A percentile compares a stretch with the other conserved stretches of the same genome.
Evolutionary conservation across 2,113 vertebrate genomes (phyloP).

Genomic region (Lepus europaeus): DNA sequence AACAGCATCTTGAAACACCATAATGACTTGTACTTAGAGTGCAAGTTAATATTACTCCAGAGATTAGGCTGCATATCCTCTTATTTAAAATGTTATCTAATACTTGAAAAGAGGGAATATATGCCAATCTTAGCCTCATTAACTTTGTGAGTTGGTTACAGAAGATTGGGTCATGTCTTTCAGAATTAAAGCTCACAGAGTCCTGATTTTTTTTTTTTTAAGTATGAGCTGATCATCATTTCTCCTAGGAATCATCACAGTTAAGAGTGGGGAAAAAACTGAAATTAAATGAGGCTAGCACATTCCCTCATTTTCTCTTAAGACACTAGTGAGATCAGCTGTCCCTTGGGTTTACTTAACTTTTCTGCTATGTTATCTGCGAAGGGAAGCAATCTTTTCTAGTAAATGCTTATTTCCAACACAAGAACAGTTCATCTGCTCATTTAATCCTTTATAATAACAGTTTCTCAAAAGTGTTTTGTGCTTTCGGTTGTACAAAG

Average conservation of each 20-base stretch:
- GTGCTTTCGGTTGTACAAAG: slow-evolving; percentile 16
- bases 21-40: slow-evolving; percentile 71
- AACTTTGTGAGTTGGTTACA: slow-evolving; percentile 15
- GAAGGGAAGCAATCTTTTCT: slow-evolving; percentile 45
- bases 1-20: slow-evolving; percentile 56
- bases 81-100: slow-evolving; percentile 76
- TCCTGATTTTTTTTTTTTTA: neutral
- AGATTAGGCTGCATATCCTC: slow-evolving; percentile 61
- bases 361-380: slow-evolving; percentile 52
- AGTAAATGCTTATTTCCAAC: slow-evolving; percentile 48
- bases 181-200: slow-evolving; percentile 25
- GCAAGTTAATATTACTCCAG: slow-evolving; percentile 71
- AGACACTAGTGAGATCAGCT: slow-evolving; percentile 44
- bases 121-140: slow-evolving; percentile 72
- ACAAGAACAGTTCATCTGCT: slow-evolving; percentile 30
- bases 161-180: slow-evolving; percentile 66
- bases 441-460: slow-evolving; percentile 61
- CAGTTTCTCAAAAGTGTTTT: slow-evolving; percentile 12
- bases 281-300: slow-evolving; percentile 67
- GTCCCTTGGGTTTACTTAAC: slow-evolving; percentile 58
- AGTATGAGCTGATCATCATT: slow-evolving; percentile 61
- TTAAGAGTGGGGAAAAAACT: slow-evolving; percentile 21
- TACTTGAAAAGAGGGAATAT: slow-evolving; percentile 68
- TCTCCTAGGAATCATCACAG: slow-evolving; percentile 53
- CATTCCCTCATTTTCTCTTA: slow-evolving; percentile 43